Evolutionary conservation across 2,888 invertebrate species (phyloP).

Genomic region (Leptura quadrifasciata): DNA sequence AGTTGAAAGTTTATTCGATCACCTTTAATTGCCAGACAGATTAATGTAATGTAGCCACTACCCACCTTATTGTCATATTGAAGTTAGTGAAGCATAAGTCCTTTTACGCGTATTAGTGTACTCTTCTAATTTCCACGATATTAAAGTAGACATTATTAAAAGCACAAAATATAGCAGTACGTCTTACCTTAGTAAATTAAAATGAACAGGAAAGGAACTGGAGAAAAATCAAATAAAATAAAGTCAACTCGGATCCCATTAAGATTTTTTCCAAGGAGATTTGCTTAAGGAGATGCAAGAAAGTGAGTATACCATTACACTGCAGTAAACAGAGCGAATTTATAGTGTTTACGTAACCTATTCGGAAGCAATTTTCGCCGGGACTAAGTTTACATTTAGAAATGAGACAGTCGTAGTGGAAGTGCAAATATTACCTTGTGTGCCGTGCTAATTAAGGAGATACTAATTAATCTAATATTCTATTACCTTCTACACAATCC

Average conservation of each 20-base stretch:
- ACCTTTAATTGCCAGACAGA: too few species aligned
- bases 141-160: too few species aligned
- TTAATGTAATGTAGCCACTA: too few species aligned
- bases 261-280: slow-evolving; percentile 32
- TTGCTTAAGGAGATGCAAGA: slow-evolving; percentile 24
- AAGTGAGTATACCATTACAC: slow-evolving; percentile 45
- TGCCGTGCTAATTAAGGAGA: slow-evolving; percentile 66
- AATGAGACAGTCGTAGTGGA: slow-evolving; percentile 59
- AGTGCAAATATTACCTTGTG: slow-evolving; percentile 68
- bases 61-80: too few species aligned
- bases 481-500: slow-evolving; percentile 62
- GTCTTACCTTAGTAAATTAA: too few species aligned
- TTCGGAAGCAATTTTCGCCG: slow-evolving; percentile 60
- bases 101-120: too few species aligned
- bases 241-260: slow-evolving; percentile 13
- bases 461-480: slow-evolving; percentile 68
- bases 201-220: neutral
- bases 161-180: too few species aligned
- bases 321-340: slow-evolving; percentile 55
- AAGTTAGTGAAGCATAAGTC: too few species aligned
- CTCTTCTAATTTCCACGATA: too few species aligned
- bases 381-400: slow-evolving; percentile 59
- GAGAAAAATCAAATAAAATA: neutral
- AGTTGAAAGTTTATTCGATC: too few species aligned
- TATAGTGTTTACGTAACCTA: slow-evolving; percentile 62